Base-by-base conservation (phyloP, 2,888 invertebrate genomes). In the Eustalomyia histrio region DNA sequence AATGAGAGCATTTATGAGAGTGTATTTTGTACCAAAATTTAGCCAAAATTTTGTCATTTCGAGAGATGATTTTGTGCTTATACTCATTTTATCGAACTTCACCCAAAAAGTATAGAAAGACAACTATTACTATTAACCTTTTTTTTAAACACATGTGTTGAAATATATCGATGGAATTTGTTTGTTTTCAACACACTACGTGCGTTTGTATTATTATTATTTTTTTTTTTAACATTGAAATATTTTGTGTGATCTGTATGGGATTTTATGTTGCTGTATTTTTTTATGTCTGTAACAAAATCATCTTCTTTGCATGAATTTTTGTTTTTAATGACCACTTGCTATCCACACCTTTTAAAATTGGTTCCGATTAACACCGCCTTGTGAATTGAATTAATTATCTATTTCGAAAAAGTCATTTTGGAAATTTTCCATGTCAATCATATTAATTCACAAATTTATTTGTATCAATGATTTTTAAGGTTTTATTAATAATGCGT, bases 291-390 rank as follows among this genome's bases (percentile, higher is more conserved):
- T 39, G 39, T 39, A 39, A 5, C 39, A 39, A 39, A 39, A 39
- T 10, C 14, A 39, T 39, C 39, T 39, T 39, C 39, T 39, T 39
- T 12, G 10, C 12, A 14, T 29, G 29, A 12, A 6, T 29, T 24
- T 24, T 29, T 29, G 10, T 39, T 39, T 39, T 7, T 39, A 17
- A 10, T 21, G 43, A 10, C 21, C 16, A 43, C 67, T 55, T 57
- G 39, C 12, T 55, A 6, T 55, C 16, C 47, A 61, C 47, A n/a
- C 43, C 47, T 63, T 50, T 69, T 35, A 12, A 60, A 52, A 60
- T 60, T 71, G n/a, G 18, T 60, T 24, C 3, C 24, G 21, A 52
- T 71, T 71, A 60, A 52, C 71, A 71, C 12, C 4, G 7, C 7
- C 3, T 29, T 71, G 71, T 52, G 21, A 60, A 60, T 17, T 58